Conservation (phyloP, 2,888 invertebrate species). For the Unio pictorum region DNA sequence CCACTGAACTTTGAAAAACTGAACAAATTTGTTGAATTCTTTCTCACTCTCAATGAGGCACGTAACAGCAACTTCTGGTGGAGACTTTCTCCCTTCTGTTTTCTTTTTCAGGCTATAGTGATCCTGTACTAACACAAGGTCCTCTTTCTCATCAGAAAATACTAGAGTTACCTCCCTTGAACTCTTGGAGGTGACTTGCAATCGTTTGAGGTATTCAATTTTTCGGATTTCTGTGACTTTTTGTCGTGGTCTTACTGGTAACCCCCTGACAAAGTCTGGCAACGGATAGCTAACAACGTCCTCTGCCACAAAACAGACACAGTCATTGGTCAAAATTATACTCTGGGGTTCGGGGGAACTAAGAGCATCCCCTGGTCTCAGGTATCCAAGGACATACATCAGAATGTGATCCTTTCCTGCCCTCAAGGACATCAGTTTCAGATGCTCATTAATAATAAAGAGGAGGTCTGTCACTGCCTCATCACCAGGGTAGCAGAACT, state of each 20-base stretch:
- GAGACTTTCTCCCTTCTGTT: conserved; percentile 36
- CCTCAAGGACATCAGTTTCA: conserved; percentile 20
- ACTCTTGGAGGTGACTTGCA: conserved; percentile 44
- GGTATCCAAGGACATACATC: conserved; percentile 55
- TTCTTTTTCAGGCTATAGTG: conserved; percentile 56
- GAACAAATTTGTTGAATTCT: conserved; percentile 61
- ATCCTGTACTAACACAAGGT: conserved; percentile 64
- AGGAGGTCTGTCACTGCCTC: conserved; percentile 63
- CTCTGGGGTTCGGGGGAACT: conserved; percentile 48
- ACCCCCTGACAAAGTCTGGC: conserved; percentile 66
- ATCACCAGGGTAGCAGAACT: conserved; percentile 67
- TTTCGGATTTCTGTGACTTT: conserved; percentile 56
- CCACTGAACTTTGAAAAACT: conserved; percentile 63
- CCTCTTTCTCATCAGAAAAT: conserved; percentile 65
- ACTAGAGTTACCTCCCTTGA: conserved; percentile 57
- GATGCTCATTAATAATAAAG: conserved; percentile 57
- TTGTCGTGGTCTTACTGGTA: conserved; percentile 62
- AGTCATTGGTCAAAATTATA: conserved; percentile 61
- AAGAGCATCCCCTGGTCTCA: conserved; percentile 18
- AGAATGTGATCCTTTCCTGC: conserved; percentile 47
- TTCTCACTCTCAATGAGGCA: conserved; percentile 56
- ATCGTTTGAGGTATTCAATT: conserved; percentile 58
- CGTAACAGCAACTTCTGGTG: conserved; percentile 54
- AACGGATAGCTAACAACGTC: conserved; percentile 68
- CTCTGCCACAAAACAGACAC: conserved; percentile 62